Evolutionary conservation across 2,113 vertebrate species (phyloP).

Genomic region (Ranitomeya variabilis): DNA sequence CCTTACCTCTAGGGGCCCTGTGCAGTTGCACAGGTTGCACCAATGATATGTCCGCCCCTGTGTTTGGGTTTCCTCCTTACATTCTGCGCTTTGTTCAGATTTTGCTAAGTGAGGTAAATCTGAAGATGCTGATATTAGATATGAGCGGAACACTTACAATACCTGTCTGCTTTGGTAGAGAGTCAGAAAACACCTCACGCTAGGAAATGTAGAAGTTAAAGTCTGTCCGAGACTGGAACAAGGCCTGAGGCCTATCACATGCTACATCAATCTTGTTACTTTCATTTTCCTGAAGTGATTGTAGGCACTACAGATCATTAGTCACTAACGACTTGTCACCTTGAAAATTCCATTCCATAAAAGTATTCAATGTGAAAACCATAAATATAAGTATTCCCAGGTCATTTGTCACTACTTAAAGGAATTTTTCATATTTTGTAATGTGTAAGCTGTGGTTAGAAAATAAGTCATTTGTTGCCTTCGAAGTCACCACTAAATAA

Average conservation of each 20-base stretch:
- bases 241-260: slow-evolving; percentile 13
- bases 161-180: slow-evolving; percentile 15
- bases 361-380: neutral
- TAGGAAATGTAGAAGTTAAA: neutral
- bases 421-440: neutral
- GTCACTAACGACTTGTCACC: neutral
- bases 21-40: too few species aligned
- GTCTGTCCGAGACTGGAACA: slow-evolving; percentile 7
- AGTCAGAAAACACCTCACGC: neutral
- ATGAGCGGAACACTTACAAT: neutral
- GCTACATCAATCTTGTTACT: neutral
- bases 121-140: neutral
- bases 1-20: neutral
- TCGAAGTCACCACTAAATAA: too few species aligned
- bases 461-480: too few species aligned
- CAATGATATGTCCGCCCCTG: neutral
- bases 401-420: neutral
- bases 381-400: neutral
- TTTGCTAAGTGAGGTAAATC: neutral
- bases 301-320: neutral
- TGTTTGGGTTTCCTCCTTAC: neutral
- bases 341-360: neutral
- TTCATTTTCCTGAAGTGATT: neutral
- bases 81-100: neutral
- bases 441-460: neutral